These are phyloP conservation scores for Eulemur macaco DNA, from an alignment of 2,113 vertebrate genomes.

Conservation along the genomic window DNA sequence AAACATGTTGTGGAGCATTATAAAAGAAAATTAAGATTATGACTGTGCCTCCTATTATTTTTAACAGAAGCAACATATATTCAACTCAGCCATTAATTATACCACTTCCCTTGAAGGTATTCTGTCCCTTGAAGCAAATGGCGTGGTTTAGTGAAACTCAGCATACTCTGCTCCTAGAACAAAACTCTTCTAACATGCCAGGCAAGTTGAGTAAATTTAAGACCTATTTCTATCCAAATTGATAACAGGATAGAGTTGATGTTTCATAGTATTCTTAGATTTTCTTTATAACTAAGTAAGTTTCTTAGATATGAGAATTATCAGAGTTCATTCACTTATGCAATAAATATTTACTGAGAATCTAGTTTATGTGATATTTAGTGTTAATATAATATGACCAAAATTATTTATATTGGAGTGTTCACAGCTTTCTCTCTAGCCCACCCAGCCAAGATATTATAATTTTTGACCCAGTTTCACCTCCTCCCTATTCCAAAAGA, in stretches of 20 bases:
- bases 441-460: background rate
- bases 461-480: background rate
- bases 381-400: background rate
- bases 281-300: background rate
- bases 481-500: background rate
- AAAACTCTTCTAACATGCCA: background rate
- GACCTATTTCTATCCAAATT: background rate
- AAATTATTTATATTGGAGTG: background rate
- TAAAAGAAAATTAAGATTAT: background rate
- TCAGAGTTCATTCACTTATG: background rate
- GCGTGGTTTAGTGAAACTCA: background rate
- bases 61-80: background rate
- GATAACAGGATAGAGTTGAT: background rate
- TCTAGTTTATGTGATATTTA: background rate
- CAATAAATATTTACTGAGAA: background rate
- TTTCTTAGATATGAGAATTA: constrained; percentile 27
- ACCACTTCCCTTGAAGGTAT: background rate
- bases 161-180: background rate
- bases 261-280: background rate
- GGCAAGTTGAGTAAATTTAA: background rate
- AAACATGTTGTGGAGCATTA: background rate
- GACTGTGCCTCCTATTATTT: background rate
- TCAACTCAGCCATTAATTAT: background rate
- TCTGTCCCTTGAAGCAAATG: background rate
- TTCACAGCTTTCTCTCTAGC: background rate